Evolutionary conservation across 2,797 vertebrate species (phyloP).

Genomic region (Rhinatrema bivittatum): DNA sequence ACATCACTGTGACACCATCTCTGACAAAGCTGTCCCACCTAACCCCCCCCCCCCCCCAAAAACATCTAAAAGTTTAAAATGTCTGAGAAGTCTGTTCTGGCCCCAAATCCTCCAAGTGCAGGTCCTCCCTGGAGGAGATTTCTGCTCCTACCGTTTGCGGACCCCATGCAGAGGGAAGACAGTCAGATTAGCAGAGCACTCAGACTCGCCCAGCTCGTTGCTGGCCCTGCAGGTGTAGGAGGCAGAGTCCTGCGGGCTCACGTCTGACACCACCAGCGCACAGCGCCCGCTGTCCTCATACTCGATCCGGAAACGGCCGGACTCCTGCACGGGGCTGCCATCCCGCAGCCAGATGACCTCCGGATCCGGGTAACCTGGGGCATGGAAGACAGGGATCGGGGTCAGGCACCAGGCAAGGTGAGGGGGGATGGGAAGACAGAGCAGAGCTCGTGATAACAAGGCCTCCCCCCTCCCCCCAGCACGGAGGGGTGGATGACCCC

Average conservation of each 20-base stretch:
- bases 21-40: too few relatives aligned
- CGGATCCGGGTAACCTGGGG: constrained; percentile 66
- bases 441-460: too few relatives aligned
- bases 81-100: too few relatives aligned
- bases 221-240: constrained; percentile 61
- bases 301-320: constrained; percentile 47
- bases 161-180: constrained; percentile 10
- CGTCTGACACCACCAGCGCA: constrained; percentile 43
- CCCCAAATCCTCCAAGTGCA: neutral
- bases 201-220: constrained; percentile 46
- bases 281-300: constrained; percentile 66
- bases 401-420: neutral
- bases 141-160: neutral
- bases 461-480: neutral
- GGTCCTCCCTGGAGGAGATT: neutral
- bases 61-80: too few relatives aligned
- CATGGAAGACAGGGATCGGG: neutral
- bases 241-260: constrained; percentile 30
- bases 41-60: too few relatives aligned
- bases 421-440: too few relatives aligned
- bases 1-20: too few relatives aligned
- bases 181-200: constrained; percentile 41
- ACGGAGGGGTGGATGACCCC: too few relatives aligned
- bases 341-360: constrained; percentile 67
- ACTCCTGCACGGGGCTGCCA: constrained; percentile 47